phyloP scores from a whole-genome alignment of 2,888 invertebrate genomes.

The Morpho helenor region DNA sequence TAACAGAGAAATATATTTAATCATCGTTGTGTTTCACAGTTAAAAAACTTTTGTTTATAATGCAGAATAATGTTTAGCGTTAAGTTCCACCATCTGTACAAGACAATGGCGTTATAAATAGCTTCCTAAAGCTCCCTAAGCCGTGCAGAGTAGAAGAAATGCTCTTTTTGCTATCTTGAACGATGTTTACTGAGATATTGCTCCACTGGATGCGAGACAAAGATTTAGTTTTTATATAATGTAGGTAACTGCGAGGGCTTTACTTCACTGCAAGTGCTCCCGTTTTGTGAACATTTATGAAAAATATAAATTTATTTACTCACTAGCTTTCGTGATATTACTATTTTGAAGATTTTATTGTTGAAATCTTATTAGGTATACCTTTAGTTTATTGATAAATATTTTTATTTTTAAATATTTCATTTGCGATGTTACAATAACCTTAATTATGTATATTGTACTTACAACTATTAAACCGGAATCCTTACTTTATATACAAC shows the following conservation, averaged over 20 bases:
- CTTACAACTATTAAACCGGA: no score
- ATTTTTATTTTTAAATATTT: no score
- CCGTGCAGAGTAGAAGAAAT: conserved; percentile 10
- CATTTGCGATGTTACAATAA: no score
- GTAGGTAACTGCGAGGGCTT: conserved; percentile 1
- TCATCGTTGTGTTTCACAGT: not conserved
- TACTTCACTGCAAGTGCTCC: not conserved
- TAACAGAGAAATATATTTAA: no score
- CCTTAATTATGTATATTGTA: no score
- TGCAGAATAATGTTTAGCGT: conserved; percentile 16
- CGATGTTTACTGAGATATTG: conserved; percentile 12
- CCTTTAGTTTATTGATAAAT: no score
- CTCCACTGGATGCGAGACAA: conserved; percentile 5
- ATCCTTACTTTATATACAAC: no score
- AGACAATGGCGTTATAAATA: conserved; percentile 24
- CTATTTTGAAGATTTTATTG: no score
- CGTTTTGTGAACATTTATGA: no score
- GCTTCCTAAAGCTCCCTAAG: conserved; percentile 17
- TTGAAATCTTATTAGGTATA: no score
- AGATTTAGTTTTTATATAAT: conserved; percentile 12
- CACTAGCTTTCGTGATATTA: no score
- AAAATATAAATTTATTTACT: no score
- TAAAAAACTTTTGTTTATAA: conserved; percentile 18
- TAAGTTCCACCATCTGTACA: conserved; percentile 20
- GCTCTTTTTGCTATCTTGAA: conserved; percentile 13